phyloP scores from a whole-genome alignment of 2,797 vertebrate species.

The Lithobates pipiens region DNA sequence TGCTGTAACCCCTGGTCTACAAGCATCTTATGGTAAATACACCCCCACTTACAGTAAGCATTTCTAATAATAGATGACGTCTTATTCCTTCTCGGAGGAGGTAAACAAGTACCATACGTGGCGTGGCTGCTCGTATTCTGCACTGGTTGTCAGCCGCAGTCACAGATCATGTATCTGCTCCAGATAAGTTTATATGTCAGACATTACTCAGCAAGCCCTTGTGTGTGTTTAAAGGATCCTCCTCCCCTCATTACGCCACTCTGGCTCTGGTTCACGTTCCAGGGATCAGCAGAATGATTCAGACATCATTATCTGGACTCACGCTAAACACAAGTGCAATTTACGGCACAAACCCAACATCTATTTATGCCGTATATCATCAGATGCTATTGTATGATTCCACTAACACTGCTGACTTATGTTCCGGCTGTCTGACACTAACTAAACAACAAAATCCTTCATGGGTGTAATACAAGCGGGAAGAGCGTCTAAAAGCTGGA shows the following conservation, averaged over 20 bases:
- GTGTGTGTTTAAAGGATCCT: slow-evolving; percentile 38
- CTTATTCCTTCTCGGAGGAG: neutral
- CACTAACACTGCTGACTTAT: slow-evolving; percentile 3
- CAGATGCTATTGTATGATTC: neutral
- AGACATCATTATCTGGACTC: slow-evolving; percentile 34
- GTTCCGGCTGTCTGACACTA: neutral
- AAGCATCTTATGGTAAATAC: too few species aligned
- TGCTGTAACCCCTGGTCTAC: too few species aligned
- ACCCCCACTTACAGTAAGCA: neutral
- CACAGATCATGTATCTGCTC: slow-evolving; percentile 1
- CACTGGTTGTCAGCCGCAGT: neutral
- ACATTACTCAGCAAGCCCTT: slow-evolving; percentile 24
- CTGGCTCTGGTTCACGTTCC: slow-evolving; percentile 49
- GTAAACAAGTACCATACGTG: neutral
- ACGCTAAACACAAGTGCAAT: slow-evolving; percentile 52
- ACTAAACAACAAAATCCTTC: slow-evolving; percentile 8
- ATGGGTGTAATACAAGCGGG: neutral
- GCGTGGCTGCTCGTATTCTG: neutral
- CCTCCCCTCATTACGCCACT: slow-evolving; percentile 1
- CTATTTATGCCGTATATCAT: slow-evolving; percentile 53
- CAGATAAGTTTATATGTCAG: slow-evolving; percentile 12
- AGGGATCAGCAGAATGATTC: slow-evolving; percentile 40
- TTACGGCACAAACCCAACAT: slow-evolving; percentile 13
- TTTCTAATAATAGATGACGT: neutral
- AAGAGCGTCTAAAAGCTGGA: neutral